Evolutionary conservation across 2,888 invertebrate species (phyloP), one percentile per base, ranked within the genome.

Genomic region (Dryocosmus kuriphilus): DNA sequence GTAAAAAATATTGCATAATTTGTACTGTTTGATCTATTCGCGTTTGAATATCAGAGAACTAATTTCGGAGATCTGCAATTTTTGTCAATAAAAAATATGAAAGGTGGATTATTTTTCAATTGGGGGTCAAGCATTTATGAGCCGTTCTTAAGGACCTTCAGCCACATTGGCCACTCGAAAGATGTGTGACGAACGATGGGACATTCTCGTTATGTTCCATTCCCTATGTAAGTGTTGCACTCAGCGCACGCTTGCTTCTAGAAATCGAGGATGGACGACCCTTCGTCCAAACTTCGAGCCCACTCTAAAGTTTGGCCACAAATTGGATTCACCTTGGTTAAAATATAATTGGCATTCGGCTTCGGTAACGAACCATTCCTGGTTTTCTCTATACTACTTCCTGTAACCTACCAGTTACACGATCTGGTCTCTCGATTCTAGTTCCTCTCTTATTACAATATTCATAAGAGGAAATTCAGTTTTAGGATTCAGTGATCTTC

Each of bases 281-380:
- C 85, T 89, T 87, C 87, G 86, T 86, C 85, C 86, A 85, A 90
- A 90, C 87, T 90, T 89, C 85, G 88, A 88, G 88, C 82, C 88
- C 87, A 86, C 91, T 91, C 84, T 85, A 90, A 86, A 89, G 84
- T 71, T 87, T 85, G 84, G 82, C 85, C 86, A 86, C 90, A 91
- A 91, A 91, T 91, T 91, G 91, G 90, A 91, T 80, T 80, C 79
- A 46, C 77, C 78, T 79, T 85, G 86, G 87, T 88, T 87, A 86
- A 87, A 88, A 87, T 88, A 87, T 90, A 91, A 91, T 90, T 90
- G 90, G 90, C 88, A 87, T 89, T 88, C 87, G 86, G 86, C 87
- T 86, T 85, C 86, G 85, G 85, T 87, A 88, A 86, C 86, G 87
- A 87, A 87, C 84, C 79, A 77, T 80, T 80, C 80, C 79, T 80